Percentiles rank a stretch among this genome's conserved stretches.
Evolutionary conservation across 1,140 invertebrate species (phyloP).

Genomic region (Nephotettix cincticeps): DNA sequence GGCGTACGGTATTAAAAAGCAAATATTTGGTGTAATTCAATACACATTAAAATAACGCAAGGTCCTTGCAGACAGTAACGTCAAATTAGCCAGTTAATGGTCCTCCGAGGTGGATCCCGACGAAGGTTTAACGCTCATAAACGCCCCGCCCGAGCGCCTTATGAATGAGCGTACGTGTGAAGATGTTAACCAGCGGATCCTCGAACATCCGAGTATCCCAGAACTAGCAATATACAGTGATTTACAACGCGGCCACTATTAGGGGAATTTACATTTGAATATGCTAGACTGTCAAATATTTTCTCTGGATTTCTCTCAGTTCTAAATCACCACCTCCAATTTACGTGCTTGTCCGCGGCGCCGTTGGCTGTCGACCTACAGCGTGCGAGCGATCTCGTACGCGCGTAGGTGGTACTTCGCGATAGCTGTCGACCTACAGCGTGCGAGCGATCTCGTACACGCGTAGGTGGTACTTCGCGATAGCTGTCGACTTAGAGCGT

Average conservation of each 20-base stretch:
- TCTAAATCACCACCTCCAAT: slow-evolving; percentile 9
- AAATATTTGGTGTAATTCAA: no score
- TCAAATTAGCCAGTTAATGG: not conserved
- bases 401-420: no score
- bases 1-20: no score
- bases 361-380: no score
- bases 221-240: slow-evolving; percentile 1
- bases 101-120: not conserved
- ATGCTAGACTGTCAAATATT: slow-evolving; percentile 12
- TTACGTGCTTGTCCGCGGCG: not conserved
- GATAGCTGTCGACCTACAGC: no score
- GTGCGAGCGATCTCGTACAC: no score
- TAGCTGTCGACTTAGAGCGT: no score
- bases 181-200: not conserved
- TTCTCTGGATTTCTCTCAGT: slow-evolving; percentile 10
- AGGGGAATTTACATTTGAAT: slow-evolving; percentile 10
- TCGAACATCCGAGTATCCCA: not conserved
- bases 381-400: no score
- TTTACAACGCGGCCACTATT: not conserved
- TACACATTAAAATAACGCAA: no score
- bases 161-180: not conserved
- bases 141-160: not conserved
- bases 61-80: not conserved
- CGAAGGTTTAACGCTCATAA: not conserved
- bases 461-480: no score